These are phyloP conservation scores for Dynastes tityus DNA, from an alignment of 2,888 invertebrate genomes.

Conservation along the genomic window DNA sequence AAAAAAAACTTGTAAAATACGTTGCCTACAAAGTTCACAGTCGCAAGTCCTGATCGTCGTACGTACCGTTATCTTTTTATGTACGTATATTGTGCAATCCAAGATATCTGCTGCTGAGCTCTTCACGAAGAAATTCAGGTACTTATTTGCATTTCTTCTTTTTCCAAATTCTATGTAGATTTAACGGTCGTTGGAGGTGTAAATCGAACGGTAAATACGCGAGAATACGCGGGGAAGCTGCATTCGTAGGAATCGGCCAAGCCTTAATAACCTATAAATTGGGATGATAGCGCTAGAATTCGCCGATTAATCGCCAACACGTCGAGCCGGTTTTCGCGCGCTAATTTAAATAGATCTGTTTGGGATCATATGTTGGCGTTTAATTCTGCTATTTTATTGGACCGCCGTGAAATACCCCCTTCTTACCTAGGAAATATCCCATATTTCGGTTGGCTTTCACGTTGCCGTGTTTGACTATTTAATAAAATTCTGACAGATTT, in stretches of 20 bases:
- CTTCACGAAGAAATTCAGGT: constrained; percentile 29
- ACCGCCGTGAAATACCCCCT: constrained; percentile 43
- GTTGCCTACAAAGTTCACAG: constrained; percentile 35
- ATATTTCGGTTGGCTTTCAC: constrained; percentile 51
- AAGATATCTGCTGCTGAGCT: constrained; percentile 8
- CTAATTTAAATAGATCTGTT: constrained; percentile 43
- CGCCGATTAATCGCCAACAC: neutral
- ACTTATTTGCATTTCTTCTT: constrained; percentile 9
- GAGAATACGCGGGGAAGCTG: neutral
- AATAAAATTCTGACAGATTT: constrained; percentile 47
- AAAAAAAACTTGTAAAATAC: constrained; percentile 36
- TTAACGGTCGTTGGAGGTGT: neutral
- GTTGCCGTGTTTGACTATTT: constrained; percentile 52
- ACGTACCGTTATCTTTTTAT: constrained; percentile 13
- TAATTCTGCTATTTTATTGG: constrained; percentile 44
- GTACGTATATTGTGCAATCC: constrained; percentile 2
- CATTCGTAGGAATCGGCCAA: neutral
- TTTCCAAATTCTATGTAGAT: neutral
- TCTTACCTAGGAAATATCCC: constrained; percentile 49
- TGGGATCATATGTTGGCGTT: constrained; percentile 37
- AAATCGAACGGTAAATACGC: constrained; percentile 1
- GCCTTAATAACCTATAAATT: constrained; percentile 36
- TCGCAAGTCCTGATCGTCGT: neutral
- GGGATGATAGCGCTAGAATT: neutral
- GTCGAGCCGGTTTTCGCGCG: constrained; percentile 34